These are phyloP conservation scores for Pipra filicauda DNA, from an alignment of 2,113 vertebrate species.

Conservation along the genomic window DNA sequence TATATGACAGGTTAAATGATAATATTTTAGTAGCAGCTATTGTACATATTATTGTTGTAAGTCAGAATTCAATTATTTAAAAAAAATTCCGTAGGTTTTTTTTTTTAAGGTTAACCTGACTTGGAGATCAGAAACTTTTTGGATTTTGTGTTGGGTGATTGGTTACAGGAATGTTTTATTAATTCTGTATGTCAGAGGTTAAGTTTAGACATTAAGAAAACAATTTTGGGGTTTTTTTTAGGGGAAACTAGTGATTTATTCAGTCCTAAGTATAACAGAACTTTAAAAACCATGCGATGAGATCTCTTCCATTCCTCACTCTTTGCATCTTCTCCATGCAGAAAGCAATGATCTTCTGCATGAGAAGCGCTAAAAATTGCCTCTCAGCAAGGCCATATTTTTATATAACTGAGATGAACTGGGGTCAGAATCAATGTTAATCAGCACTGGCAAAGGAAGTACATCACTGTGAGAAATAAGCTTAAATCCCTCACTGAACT, in stretches of 20 bases:
- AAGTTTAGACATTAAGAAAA: background rate
- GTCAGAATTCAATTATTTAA: background rate
- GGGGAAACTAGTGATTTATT: background rate
- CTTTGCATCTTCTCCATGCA: background rate
- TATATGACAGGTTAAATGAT: background rate
- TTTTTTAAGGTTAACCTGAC: background rate
- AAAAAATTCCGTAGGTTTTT: background rate
- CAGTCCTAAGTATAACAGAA: background rate
- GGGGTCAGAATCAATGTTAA: background rate
- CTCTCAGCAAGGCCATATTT: background rate
- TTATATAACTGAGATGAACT: background rate
- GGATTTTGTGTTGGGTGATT: background rate
- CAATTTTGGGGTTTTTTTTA: background rate
- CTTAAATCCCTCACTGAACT: background rate
- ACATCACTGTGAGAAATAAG: background rate
- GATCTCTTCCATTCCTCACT: background rate
- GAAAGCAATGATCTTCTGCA: background rate
- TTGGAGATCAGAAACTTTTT: background rate
- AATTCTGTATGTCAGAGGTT: background rate
- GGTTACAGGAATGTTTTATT: background rate
- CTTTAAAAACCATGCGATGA: background rate
- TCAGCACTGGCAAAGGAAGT: background rate
- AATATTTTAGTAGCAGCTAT: background rate
- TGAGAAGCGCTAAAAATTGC: background rate
- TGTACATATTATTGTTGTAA: background rate